Evolutionary conservation across 2,888 invertebrate genomes (phyloP).

Genomic region (Hipparchia sbordonii): DNA sequence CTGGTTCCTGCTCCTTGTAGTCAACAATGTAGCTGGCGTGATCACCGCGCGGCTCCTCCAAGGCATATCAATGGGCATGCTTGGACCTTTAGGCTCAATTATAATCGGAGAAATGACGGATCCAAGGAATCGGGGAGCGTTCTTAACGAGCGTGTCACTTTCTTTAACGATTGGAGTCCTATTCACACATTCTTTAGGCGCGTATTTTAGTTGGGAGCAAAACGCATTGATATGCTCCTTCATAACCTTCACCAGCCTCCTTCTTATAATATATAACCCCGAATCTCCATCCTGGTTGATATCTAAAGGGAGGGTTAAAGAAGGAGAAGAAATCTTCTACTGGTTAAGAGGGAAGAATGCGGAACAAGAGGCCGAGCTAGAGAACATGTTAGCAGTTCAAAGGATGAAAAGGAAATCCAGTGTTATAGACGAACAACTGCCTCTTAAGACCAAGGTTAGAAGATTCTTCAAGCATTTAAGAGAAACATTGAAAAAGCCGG

Average conservation of each 20-base stretch:
- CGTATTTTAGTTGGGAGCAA: constrained; percentile 82
- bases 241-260: constrained; percentile 74
- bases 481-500: constrained; percentile 66
- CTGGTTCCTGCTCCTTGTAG: constrained; percentile 82
- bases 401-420: constrained; percentile 63
- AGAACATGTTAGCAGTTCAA: constrained; percentile 72
- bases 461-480: constrained; percentile 56
- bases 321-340: constrained; percentile 82
- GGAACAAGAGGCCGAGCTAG: constrained; percentile 69
- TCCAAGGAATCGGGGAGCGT: constrained; percentile 84
- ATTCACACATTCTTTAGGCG: constrained; percentile 84
- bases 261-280: constrained; percentile 81
- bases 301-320: constrained; percentile 78
- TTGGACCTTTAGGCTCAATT: constrained; percentile 79
- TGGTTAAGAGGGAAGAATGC: constrained; percentile 75
- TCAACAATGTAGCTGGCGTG: constrained; percentile 69
- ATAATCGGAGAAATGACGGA: constrained; percentile 84
- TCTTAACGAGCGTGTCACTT: constrained; percentile 84
- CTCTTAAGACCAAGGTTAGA: constrained; percentile 49
- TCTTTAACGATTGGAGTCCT: constrained; percentile 85
- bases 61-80: constrained; percentile 81
- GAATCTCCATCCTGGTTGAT: constrained; percentile 88
- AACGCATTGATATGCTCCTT: constrained; percentile 79
- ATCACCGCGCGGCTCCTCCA: constrained; percentile 79
- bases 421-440: constrained; percentile 51